Percentiles rank a stretch among this genome's conserved stretches.
Evolutionary conservation across 2,113 vertebrate species (phyloP).

Genomic region (Marmota flaviventris): DNA sequence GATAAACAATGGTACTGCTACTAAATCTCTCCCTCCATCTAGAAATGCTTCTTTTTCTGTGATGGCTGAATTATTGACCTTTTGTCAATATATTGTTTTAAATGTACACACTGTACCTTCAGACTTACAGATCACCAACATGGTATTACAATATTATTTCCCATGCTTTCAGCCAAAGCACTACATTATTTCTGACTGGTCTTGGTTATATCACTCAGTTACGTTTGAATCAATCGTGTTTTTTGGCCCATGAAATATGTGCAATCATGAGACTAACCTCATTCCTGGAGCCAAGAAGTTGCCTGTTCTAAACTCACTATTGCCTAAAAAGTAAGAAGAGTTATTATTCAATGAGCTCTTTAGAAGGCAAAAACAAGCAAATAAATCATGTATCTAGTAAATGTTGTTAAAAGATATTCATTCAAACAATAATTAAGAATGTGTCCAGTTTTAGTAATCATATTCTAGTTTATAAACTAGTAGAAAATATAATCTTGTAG

Average conservation of each 20-base stretch:
- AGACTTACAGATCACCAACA: not conserved
- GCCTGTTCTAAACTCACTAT: not conserved
- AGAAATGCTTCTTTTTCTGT: not conserved
- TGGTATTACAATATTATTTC: not conserved
- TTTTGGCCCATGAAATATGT: not conserved
- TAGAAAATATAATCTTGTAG: not conserved
- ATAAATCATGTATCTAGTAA: not conserved
- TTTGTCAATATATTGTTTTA: not conserved
- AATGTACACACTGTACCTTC: not conserved
- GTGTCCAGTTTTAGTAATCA: not conserved
- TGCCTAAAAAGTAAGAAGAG: not conserved
- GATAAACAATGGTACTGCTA: not conserved
- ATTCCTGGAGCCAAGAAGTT: not conserved
- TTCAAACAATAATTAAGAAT: not conserved
- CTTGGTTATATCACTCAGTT: not conserved
- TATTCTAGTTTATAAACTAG: not conserved
- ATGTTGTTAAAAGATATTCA: not conserved
- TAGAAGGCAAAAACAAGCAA: not conserved
- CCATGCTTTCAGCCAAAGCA: not conserved
- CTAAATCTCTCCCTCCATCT: not conserved
- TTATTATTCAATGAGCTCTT: not conserved
- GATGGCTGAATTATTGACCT: not conserved
- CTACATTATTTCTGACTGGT: not conserved
- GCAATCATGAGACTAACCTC: not conserved
- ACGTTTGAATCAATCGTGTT: not conserved